Evolutionary conservation across 2,888 invertebrate species (phyloP), one percentile per base, ranked within the genome.

Genomic region (Auanema freiburgensis): DNA sequence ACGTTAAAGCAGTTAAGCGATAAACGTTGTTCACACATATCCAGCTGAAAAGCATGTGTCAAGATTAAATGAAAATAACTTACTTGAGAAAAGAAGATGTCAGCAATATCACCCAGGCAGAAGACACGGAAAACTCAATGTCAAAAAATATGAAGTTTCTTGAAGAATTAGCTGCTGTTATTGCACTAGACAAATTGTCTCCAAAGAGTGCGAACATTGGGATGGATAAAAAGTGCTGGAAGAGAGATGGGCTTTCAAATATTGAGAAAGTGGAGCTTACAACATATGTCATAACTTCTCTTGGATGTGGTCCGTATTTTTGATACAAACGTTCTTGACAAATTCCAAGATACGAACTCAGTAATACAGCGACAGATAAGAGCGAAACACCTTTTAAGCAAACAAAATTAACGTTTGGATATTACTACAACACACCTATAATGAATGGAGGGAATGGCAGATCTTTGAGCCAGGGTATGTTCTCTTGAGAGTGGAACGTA

Each of bases 11-110:
- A 0, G 95, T 95, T 80, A 98, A 86, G 33, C 91, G 89, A 83
- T 94, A 98, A 1, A 98, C 97, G 4, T 92, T 94, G 54, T 61
- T 63, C 8, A 69, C 69, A 84, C 97, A 98, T 63, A 94, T 82
- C 81, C 89, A 89, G 85, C 89, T 89, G 84, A 63, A 77, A 70
- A 33, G 8, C 33, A 5, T 33, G 33, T 33, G 3, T 33, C 8
- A 3, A 50, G 1, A 6, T 50, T 6, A 0, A 24, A 44, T 18
- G 12, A 8, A 54, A 52, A 44, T 49, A 52, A 60, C 75, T 66
- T 54, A 78, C 78, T 78, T 76, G 24, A 76, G 67, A 10, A 73
- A 33, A 55, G 59, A 63, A 54, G 71, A 68, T 6, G 33, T 65
- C n/a, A 69, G 44, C n/a, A 77, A 63, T 52, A 68, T 65, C 23